Percentiles rank a stretch among this genome's conserved stretches.
Evolutionary conservation across 2,797 vertebrate genomes (phyloP).

Genomic region (Smutsia temminckii): DNA sequence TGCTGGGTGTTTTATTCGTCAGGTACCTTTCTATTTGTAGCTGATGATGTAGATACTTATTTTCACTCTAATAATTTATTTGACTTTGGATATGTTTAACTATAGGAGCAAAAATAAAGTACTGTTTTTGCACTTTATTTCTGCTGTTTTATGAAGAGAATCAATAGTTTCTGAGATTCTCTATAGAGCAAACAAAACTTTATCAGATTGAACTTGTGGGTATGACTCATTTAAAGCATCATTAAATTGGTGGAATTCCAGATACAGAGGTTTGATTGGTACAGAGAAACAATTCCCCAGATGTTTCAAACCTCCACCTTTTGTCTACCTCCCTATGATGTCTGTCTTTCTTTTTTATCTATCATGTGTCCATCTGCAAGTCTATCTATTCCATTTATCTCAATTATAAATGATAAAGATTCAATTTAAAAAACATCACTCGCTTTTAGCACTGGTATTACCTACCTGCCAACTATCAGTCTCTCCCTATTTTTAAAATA

Average conservation of each 20-base stretch:
- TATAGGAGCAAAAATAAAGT: not conserved
- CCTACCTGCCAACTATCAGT: not conserved
- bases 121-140: not conserved
- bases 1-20: not conserved
- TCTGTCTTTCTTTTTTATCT: not conserved
- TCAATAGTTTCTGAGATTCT: not conserved
- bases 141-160: not conserved
- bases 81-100: not conserved
- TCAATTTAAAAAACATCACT: too few species aligned
- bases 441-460: not conserved
- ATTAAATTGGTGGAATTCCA: not conserved
- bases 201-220: not conserved
- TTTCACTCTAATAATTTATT: not conserved
- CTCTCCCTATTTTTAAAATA: not conserved
- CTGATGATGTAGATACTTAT: not conserved
- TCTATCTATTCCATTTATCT: not conserved
- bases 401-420: not conserved
- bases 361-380: not conserved
- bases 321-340: not conserved
- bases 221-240: not conserved
- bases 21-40: not conserved
- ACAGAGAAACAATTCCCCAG: not conserved
- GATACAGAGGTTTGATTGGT: not conserved
- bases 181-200: not conserved
- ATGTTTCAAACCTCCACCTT: too few species aligned